Evolutionary conservation across 2,888 invertebrate genomes (phyloP).

Genomic region (Cosmia trapezina): DNA sequence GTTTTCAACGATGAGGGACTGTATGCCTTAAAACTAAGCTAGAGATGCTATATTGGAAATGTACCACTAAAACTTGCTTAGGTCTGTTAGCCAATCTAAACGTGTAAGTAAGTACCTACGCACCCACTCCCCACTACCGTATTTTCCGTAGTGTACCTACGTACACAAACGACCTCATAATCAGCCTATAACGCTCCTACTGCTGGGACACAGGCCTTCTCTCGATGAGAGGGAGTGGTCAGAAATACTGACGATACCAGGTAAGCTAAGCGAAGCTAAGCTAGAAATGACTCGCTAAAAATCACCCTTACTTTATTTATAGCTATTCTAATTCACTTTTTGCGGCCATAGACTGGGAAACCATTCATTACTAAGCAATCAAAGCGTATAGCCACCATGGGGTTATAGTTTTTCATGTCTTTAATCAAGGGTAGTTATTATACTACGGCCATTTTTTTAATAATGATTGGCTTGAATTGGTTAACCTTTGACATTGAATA

Average conservation of each 20-base stretch:
- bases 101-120: too few species aligned
- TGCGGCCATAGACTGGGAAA: conserved; percentile 21
- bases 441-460: background rate
- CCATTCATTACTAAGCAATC: conserved; percentile 28
- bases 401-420: conserved; percentile 32
- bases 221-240: too few species aligned
- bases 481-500: conserved; percentile 3
- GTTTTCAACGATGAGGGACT: conserved; percentile 6
- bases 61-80: too few species aligned
- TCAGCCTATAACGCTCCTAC: too few species aligned
- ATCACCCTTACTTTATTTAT: background rate
- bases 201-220: too few species aligned
- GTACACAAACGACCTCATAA: too few species aligned
- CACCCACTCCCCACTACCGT: too few species aligned
- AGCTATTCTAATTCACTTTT: conserved; percentile 8
- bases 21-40: conserved; percentile 2
- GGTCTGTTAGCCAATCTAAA: too few species aligned
- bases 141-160: too few species aligned
- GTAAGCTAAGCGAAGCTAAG: background rate
- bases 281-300: background rate
- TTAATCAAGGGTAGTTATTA: conserved; percentile 34
- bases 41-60: background rate
- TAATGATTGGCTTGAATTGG: background rate
- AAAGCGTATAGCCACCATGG: conserved; percentile 3
- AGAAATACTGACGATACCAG: background rate